Evolutionary conservation across 2,888 invertebrate genomes (phyloP), one percentile per base, ranked within the genome.

Genomic region (Neoaliturus tenellus): DNA sequence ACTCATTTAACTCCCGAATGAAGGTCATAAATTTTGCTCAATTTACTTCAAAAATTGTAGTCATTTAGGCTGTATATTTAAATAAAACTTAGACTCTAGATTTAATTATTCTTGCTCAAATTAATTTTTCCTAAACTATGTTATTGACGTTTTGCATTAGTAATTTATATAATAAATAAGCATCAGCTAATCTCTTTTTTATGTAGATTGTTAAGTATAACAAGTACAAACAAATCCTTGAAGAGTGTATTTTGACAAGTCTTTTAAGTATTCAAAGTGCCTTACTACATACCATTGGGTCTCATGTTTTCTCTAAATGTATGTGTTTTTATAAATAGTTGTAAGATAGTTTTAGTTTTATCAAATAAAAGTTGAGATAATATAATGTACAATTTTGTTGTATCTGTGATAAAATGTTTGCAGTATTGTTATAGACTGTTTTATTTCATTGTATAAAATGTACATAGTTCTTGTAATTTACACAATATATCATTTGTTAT

Each of bases 391-490:
- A 44, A 23, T 75, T 23, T 35, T 28, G 23, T 44, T 1, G 28
- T 28, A 78, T 51, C 78, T 78, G 78, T 78, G 78, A 78, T 78
- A 78, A 78, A 78, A 78, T 78, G 33, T 51, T 78, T 75, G 23
- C 73, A 75, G 73, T 75, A 75, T 75, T 55, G 78, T 78, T 51
- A 55, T 31, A 78, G 78, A 78, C 78, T 78, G 78, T 75, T 48
- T 51, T 31, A 78, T 28, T 75, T 28, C n/a, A 0, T 51, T 78
- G 78, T 78, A 55, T 23, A 78, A n/a, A 55, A 78, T 78, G 78
- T 78, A 78, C 20, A 78, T 28, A 28, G 28, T 71, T n/a, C n/a
- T n/a, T 78, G 33, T 35, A 44, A 44, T 75, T 62, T 62, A 28
- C 20, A 62, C 25, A 25, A 14, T 28, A 62, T 62, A 62, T 62